Evolutionary conservation across 2,113 vertebrate genomes (phyloP).

Genomic region (Aspidoscelis tigris): DNA sequence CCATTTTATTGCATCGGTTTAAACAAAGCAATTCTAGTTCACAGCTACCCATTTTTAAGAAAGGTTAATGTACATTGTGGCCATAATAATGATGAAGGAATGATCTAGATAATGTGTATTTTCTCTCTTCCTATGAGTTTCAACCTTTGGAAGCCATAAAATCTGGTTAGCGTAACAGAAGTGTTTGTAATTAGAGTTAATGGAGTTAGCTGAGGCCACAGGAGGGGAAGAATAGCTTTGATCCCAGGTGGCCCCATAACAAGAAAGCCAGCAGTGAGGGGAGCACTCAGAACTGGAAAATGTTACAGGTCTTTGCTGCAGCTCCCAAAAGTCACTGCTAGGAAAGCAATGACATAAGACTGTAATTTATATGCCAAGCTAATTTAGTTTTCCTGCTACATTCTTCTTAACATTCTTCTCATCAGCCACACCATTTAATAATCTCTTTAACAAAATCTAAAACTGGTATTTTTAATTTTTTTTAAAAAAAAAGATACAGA

Average conservation of each 20-base stretch:
- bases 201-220: slow-evolving; percentile 38
- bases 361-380: slow-evolving; percentile 45
- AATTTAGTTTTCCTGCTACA: slow-evolving; percentile 59
- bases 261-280: slow-evolving; percentile 58
- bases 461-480: slow-evolving; percentile 33
- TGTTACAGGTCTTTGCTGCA: slow-evolving; percentile 54
- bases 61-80: slow-evolving; percentile 30
- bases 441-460: slow-evolving; percentile 27
- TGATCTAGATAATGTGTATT: not conserved
- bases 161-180: slow-evolving; percentile 54
- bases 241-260: slow-evolving; percentile 54
- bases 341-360: slow-evolving; percentile 51
- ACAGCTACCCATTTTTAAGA: slow-evolving; percentile 23
- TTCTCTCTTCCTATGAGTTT: slow-evolving; percentile 44
- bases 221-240: slow-evolving; percentile 64
- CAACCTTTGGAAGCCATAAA: slow-evolving; percentile 47
- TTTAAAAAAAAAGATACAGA: not conserved
- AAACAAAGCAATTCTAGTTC: slow-evolving; percentile 26
- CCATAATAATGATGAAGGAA: slow-evolving; percentile 24
- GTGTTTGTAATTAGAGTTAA: slow-evolving; percentile 60
- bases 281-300: slow-evolving; percentile 49
- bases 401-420: slow-evolving; percentile 29
- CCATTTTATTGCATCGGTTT: slow-evolving; percentile 43
- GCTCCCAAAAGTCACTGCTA: slow-evolving; percentile 51
- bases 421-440: slow-evolving; percentile 35